Conservation (phyloP, 2,888 invertebrate species). For the Thereva nobilitata region DNA sequence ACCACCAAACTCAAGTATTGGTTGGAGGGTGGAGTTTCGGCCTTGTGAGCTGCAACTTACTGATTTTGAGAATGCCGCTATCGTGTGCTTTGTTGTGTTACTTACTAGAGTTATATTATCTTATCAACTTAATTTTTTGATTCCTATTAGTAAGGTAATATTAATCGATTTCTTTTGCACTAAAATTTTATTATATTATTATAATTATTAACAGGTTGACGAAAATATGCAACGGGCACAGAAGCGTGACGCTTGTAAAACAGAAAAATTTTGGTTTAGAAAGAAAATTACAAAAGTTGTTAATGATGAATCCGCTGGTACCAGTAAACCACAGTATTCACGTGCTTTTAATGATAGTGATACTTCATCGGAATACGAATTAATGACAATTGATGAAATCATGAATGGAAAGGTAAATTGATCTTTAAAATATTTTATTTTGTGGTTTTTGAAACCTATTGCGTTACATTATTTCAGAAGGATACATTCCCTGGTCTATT, state of each 20-base stretch:
- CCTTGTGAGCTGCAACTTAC: constrained; percentile 98
- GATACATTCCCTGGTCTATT: constrained; percentile 93
- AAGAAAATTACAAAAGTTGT: constrained; percentile 67
- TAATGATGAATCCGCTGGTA: neutral
- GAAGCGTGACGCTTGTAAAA: constrained; percentile 81
- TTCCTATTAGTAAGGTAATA: constrained; percentile 91
- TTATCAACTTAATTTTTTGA: constrained; percentile 92
- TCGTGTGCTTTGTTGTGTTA: constrained; percentile 96
- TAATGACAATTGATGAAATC: constrained; percentile 94
- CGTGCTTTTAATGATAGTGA: constrained; percentile 43
- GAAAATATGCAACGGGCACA: constrained; percentile 98
- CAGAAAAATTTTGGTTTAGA: constrained; percentile 92
- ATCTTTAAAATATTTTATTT: neutral
- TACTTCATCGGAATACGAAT: constrained; percentile 64
- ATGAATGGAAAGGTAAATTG: constrained; percentile 77
- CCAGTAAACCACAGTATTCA: too few relatives aligned
- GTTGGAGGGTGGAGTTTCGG: constrained; percentile 99
- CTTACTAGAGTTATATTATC: constrained; percentile 95
- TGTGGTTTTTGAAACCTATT: neutral
- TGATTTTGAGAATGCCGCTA: constrained; percentile 99
- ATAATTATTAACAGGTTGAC: constrained; percentile 66
- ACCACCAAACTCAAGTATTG: constrained; percentile 92
- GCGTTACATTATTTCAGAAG: constrained; percentile 57
- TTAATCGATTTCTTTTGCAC: neutral
- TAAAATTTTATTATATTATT: neutral